Percentiles rank a stretch among this genome's conserved stretches.
These are phyloP conservation scores for Megamerina dolium DNA, from an alignment of 2,888 invertebrate genomes.

Conservation along the genomic window DNA sequence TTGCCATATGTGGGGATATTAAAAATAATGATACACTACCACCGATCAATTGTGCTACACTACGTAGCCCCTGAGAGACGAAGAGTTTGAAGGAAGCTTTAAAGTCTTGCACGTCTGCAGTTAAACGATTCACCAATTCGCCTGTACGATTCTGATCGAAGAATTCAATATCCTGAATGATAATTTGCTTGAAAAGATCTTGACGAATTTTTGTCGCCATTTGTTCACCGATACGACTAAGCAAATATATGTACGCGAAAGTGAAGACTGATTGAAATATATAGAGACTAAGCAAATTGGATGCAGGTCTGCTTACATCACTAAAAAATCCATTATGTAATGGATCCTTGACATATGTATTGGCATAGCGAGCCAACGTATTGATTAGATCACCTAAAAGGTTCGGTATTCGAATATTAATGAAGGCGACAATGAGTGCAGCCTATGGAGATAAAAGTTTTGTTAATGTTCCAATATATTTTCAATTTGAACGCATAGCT, in stretches of 20 bases:
- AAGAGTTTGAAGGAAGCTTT: constrained; percentile 94
- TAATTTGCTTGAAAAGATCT: constrained; percentile 74
- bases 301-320: constrained; percentile 42
- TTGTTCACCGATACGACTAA: constrained; percentile 83
- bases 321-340: constrained; percentile 41
- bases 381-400: constrained; percentile 79
- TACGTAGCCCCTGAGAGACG: constrained; percentile 85
- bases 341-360: constrained; percentile 48
- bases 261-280: constrained; percentile 65
- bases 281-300: constrained; percentile 44
- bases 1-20: constrained; percentile 87
- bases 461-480: neutral
- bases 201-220: constrained; percentile 76
- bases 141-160: constrained; percentile 88
- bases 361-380: constrained; percentile 59
- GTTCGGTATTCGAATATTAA: constrained; percentile 86
- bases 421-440: constrained; percentile 76
- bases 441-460: constrained; percentile 55
- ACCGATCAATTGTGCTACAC: constrained; percentile 71
- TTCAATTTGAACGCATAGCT: constrained; percentile 15
- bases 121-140: constrained; percentile 84
- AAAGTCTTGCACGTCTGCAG: constrained; percentile 93
- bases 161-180: constrained; percentile 80
- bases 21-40: constrained; percentile 58
- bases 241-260: constrained; percentile 79